Percentiles rank a stretch among this genome's conserved stretches.
These are phyloP conservation scores for Meloe dianella DNA, from an alignment of 2,888 invertebrate species.

Conservation along the genomic window DNA sequence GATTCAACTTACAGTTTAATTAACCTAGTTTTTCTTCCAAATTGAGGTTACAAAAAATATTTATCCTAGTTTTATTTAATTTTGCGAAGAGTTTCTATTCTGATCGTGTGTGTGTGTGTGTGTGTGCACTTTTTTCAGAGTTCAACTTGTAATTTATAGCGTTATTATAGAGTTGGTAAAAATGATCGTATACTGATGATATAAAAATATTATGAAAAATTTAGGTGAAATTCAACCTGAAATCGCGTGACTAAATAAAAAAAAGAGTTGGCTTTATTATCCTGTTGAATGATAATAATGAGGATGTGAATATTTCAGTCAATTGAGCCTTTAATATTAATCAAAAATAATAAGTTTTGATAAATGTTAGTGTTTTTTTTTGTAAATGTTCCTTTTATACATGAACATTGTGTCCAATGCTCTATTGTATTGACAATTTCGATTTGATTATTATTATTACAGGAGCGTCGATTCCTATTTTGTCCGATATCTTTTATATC, in stretches of 20 bases:
- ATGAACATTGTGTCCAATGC: background rate
- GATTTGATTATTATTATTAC: background rate
- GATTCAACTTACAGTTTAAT: too few relatives aligned
- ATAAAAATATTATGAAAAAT: background rate
- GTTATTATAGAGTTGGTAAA: background rate
- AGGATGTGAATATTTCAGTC: background rate
- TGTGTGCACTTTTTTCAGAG: too few relatives aligned
- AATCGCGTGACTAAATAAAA: background rate
- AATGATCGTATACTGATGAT: background rate
- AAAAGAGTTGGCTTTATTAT: background rate
- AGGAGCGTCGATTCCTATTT: background rate
- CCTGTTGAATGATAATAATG: background rate
- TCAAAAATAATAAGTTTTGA: background rate
- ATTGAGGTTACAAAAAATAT: too few relatives aligned
- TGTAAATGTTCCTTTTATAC: background rate
- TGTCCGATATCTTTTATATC: background rate
- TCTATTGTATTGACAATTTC: background rate
- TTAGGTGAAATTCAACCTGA: background rate
- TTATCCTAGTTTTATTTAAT: too few relatives aligned
- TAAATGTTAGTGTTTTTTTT: background rate
- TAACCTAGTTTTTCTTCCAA: too few relatives aligned
- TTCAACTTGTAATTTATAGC: too few relatives aligned
- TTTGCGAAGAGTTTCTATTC: too few relatives aligned
- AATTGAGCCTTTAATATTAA: background rate
- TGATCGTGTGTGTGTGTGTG: too few relatives aligned